Conservation (phyloP, 2,797 vertebrate genomes). For the Protosalanx chinensis region DNA sequence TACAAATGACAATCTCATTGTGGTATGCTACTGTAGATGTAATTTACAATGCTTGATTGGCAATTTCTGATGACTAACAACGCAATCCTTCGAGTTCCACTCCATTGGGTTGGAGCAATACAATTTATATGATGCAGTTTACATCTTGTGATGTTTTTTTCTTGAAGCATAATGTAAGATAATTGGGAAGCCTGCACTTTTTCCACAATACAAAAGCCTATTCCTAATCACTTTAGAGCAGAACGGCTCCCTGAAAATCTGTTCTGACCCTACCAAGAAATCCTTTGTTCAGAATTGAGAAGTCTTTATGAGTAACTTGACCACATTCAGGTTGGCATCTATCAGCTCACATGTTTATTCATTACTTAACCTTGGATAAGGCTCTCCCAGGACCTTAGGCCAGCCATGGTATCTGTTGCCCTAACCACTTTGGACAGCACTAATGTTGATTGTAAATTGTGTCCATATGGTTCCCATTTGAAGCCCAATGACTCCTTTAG, state of each 20-base stretch:
- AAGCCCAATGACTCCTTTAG: conserved; percentile 30
- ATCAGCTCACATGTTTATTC: conserved; percentile 55
- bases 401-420: conserved; percentile 59
- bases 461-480: conserved; percentile 70
- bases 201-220: conserved; percentile 23
- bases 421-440: conserved; percentile 65
- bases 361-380: conserved; percentile 58
- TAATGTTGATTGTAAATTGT: conserved; percentile 63
- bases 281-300: conserved; percentile 44
- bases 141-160: conserved; percentile 46
- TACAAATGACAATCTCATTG: not conserved
- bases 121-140: conserved; percentile 47
- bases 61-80: conserved; percentile 51
- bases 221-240: conserved; percentile 35
- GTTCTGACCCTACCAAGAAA: conserved; percentile 48
- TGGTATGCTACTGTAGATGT: conserved; percentile 19
- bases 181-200: conserved; percentile 33
- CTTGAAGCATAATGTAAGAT: conserved; percentile 51
- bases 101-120: conserved; percentile 34
- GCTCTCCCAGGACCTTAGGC: conserved; percentile 61
- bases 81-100: conserved; percentile 47
- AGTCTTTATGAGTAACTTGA: conserved; percentile 35
- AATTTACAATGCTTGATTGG: conserved; percentile 37
- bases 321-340: conserved; percentile 49
- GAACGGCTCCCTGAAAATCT: conserved; percentile 40